Evolutionary conservation across 2,797 vertebrate species (phyloP).

Genomic region (Pseudotriccus pelzelni): DNA sequence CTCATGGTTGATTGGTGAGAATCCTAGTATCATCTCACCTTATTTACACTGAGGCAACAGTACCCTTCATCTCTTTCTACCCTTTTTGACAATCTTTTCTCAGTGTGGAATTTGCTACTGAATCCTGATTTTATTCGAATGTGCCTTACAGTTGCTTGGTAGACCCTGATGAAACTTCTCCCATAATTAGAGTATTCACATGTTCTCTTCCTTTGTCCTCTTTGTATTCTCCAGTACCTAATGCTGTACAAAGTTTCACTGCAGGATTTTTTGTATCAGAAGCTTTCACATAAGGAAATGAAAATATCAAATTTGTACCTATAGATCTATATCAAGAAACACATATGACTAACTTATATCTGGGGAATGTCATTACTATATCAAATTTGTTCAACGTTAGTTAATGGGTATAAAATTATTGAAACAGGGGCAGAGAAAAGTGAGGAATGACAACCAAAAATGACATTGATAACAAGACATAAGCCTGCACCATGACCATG

Average conservation of each 20-base stretch:
- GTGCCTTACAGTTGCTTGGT: not conserved
- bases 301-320: not conserved
- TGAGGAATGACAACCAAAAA: not conserved
- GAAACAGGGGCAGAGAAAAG: not conserved
- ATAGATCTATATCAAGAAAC: not conserved
- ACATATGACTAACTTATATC: not conserved
- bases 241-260: not conserved
- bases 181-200: not conserved
- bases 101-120: not conserved
- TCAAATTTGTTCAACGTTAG: not conserved
- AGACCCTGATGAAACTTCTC: not conserved
- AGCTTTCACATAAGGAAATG: not conserved
- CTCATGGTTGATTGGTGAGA: accelerated
- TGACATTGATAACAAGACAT: not conserved
- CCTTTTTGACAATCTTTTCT: not conserved
- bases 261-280: not conserved
- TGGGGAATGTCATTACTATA: not conserved
- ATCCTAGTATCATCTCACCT: not conserved
- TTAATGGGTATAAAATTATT: not conserved
- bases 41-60: not conserved
- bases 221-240: not conserved
- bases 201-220: not conserved
- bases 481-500: accelerated
- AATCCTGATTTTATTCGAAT: not conserved
- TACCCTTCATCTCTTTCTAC: not conserved